These are phyloP conservation scores for Coelopa frigida DNA, from an alignment of 1,140 invertebrate genomes.

Conservation along the genomic window DNA sequence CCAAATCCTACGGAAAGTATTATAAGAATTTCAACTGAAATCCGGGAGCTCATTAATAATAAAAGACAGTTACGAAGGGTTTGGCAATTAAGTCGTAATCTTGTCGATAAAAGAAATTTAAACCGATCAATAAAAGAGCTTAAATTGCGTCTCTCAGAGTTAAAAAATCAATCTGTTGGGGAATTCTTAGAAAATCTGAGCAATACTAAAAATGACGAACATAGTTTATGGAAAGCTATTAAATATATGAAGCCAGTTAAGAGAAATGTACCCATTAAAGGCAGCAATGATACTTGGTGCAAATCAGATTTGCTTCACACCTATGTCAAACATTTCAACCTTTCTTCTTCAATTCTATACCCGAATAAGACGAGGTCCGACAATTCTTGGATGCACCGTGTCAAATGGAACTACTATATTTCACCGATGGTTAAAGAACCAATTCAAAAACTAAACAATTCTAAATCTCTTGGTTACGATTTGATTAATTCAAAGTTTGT, in stretches of 20 bases:
- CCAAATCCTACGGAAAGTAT: not conserved
- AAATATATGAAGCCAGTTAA: slow-evolving; percentile 4
- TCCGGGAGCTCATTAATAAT: not conserved
- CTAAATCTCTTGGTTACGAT: slow-evolving; percentile 6
- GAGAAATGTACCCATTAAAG: slow-evolving; percentile 1
- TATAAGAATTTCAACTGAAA: not conserved
- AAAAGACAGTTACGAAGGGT: not conserved
- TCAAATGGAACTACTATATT: not conserved
- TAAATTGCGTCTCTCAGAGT: not conserved
- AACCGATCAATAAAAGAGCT: not conserved
- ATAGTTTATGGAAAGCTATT: slow-evolving; percentile 1
- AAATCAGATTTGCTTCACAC: slow-evolving; percentile 3
- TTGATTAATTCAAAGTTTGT: not conserved
- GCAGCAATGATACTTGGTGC: not conserved
- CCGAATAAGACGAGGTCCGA: not conserved
- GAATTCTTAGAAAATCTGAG: not conserved
- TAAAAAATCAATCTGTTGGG: not conserved
- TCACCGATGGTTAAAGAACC: not conserved
- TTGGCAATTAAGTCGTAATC: too few relatives aligned
- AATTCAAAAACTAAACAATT: not conserved
- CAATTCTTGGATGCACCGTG: not conserved
- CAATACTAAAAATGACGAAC: not conserved
- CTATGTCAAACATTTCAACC: not conserved
- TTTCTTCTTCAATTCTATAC: not conserved
- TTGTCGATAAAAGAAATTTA: too few relatives aligned